phyloP scores from a whole-genome alignment of 2,888 invertebrate species.

The Dynastes grantii region DNA sequence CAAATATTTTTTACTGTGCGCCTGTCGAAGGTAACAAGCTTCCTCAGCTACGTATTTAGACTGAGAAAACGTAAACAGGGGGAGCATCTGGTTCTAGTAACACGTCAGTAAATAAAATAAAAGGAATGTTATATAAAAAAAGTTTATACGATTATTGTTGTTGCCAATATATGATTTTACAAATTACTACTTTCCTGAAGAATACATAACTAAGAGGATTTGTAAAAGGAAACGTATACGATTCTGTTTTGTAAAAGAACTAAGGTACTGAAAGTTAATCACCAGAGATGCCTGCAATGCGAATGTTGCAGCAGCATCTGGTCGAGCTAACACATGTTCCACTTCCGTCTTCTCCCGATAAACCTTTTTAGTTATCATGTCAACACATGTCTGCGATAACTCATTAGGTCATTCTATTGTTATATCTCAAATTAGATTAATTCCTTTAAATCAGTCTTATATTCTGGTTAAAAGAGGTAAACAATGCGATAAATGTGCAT shows the following conservation, averaged over 20 bases:
- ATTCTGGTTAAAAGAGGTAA: too few species aligned
- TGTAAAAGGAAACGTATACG: background rate
- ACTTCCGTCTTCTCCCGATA: constrained; percentile 41
- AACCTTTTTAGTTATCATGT: constrained; percentile 25
- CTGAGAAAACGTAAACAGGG: constrained; percentile 49
- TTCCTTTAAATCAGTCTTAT: background rate
- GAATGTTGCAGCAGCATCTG: constrained; percentile 14
- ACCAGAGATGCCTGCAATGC: background rate
- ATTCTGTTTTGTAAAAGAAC: background rate
- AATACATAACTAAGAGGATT: too few species aligned
- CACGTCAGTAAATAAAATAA: constrained; percentile 9
- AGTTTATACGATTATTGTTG: background rate
- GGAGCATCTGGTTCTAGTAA: constrained; percentile 49
- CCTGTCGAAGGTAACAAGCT: constrained; percentile 40
- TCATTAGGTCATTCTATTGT: constrained; percentile 14
- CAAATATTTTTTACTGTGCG: constrained; percentile 27
- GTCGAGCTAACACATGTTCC: constrained; percentile 23
- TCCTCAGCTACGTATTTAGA: constrained; percentile 50
- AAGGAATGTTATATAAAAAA: background rate
- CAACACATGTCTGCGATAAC: constrained; percentile 20
- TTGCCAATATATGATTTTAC: background rate
- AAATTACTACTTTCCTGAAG: background rate
- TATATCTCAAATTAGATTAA: background rate
- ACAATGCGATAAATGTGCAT: too few species aligned
- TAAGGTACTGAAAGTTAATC: background rate